Conservation (phyloP, 2,113 vertebrate species). For the Hypanus sabinus region DNA sequence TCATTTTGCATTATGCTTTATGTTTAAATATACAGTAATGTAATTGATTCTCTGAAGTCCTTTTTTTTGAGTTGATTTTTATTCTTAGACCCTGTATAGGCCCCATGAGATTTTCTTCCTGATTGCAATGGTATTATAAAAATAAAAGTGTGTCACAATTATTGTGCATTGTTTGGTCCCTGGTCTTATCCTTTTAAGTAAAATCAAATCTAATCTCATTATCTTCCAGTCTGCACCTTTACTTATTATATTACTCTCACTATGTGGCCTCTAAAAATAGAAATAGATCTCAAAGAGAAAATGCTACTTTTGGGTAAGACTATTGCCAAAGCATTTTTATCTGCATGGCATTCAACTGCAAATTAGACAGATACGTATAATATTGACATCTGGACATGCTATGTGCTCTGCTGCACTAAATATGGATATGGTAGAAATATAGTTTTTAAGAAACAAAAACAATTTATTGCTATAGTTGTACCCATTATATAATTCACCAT, state of each 20-base stretch:
- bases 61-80: neutral
- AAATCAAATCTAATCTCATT: neutral
- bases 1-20: neutral
- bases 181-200: neutral
- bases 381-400: neutral
- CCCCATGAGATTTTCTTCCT: neutral
- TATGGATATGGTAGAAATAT: neutral
- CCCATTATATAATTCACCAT: neutral
- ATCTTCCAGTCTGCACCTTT: neutral
- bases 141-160: neutral
- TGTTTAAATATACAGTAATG: neutral
- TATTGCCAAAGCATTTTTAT: neutral
- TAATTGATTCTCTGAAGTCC: neutral
- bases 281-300: neutral
- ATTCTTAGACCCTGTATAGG: neutral
- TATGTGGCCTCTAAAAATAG: neutral
- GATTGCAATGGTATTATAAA: neutral
- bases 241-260: neutral
- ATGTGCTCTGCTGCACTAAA: neutral
- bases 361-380: neutral
- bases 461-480: slow-evolving; percentile 32
- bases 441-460: neutral
- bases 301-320: neutral
- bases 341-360: neutral
- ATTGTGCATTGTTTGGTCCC: neutral